A percentile compares a stretch with the other conserved stretches of the same genome.
phyloP scores from a whole-genome alignment of 2,888 invertebrate species.

The Dexiosoma caninum region DNA sequence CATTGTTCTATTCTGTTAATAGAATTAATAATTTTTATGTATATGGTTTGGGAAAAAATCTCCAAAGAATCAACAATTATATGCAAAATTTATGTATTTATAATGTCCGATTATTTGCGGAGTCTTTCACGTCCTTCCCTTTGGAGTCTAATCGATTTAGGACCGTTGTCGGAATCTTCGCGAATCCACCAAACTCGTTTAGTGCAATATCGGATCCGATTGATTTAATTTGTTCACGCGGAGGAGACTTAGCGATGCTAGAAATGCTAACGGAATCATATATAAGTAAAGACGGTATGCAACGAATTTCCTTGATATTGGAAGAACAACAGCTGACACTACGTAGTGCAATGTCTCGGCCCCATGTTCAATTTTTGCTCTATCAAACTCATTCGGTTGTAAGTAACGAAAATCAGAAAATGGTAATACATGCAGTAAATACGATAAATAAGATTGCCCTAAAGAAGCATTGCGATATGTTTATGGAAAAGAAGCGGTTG shows the following conservation, averaged over 20 bases:
- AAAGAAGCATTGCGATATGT: constrained; percentile 81
- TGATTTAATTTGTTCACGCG: constrained; percentile 87
- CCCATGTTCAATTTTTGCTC: constrained; percentile 88
- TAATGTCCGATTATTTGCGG: constrained; percentile 79
- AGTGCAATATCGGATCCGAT: constrained; percentile 89
- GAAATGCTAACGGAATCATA: constrained; percentile 86
- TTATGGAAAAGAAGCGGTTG: constrained; percentile 72
- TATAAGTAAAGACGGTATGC: constrained; percentile 81
- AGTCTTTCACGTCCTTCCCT: constrained; percentile 79
- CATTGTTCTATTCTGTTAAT: constrained; percentile 81
- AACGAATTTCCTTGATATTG: constrained; percentile 82
- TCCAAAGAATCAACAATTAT: constrained; percentile 83
- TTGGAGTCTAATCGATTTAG: constrained; percentile 80
- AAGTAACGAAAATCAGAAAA: constrained; percentile 85
- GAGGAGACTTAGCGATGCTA: constrained; percentile 86
- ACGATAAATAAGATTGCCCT: constrained; percentile 85
- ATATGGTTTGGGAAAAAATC: constrained; percentile 81
- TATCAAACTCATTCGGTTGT: constrained; percentile 90
- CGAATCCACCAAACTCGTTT: constrained; percentile 89
- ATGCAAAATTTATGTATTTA: constrained; percentile 84
- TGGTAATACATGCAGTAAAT: constrained; percentile 83
- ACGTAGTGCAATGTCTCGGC: constrained; percentile 86
- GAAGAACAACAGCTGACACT: constrained; percentile 87
- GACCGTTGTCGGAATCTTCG: constrained; percentile 82
- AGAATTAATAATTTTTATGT: constrained; percentile 81